Evolutionary conservation across 2,797 vertebrate genomes (phyloP).

Genomic region (Eleutherodactylus coqui): DNA sequence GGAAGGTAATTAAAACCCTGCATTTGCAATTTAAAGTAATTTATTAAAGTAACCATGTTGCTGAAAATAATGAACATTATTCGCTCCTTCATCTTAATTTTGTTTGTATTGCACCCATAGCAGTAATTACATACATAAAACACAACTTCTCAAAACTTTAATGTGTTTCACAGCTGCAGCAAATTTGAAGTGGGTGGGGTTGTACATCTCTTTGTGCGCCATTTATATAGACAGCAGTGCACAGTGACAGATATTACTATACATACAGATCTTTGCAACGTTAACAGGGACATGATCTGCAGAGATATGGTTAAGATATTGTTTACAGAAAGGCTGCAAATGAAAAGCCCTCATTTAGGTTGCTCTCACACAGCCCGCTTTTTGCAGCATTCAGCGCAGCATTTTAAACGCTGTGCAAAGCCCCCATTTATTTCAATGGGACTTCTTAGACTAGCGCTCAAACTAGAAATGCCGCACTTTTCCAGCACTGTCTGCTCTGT

Average conservation of each 20-base stretch:
- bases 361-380: too few relatives aligned
- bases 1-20: background rate
- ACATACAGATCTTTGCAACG: background rate
- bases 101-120: constrained; percentile 20
- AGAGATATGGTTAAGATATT: too few relatives aligned
- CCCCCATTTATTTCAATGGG: too few relatives aligned
- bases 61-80: constrained; percentile 9
- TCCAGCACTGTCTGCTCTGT: too few relatives aligned
- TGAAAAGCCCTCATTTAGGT: too few relatives aligned
- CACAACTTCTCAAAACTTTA: background rate
- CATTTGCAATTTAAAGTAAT: constrained; percentile 12
- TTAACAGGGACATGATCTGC: too few relatives aligned
- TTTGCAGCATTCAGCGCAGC: too few relatives aligned
- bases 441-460: too few relatives aligned
- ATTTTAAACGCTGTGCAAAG: too few relatives aligned
- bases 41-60: constrained; percentile 7
- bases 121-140: constrained; percentile 1
- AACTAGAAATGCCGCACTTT: too few relatives aligned
- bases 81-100: constrained; percentile 19
- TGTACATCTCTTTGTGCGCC: background rate
- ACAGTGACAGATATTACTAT: background rate
- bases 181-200: too few relatives aligned
- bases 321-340: too few relatives aligned
- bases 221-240: background rate
- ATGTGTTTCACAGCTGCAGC: constrained; percentile 5